Evolutionary conservation across 2,888 invertebrate genomes (phyloP).

Genomic region (Dendrolimus pini): DNA sequence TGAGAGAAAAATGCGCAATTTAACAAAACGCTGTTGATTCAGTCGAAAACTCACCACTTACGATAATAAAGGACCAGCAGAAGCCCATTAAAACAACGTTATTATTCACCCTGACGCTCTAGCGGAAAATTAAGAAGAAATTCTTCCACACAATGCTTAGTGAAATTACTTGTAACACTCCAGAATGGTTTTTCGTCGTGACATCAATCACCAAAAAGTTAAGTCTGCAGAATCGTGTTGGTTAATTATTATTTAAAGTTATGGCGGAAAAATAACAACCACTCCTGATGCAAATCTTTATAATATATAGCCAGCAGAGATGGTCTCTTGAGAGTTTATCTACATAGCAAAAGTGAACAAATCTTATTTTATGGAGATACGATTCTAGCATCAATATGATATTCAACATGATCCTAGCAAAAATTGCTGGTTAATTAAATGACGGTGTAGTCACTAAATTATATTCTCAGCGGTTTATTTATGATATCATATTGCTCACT

Average conservation of each 20-base stretch:
- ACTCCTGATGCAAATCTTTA: slow-evolving; percentile 12
- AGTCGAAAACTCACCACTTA: slow-evolving; percentile 28
- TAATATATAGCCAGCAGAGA: slow-evolving; percentile 18
- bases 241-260: slow-evolving; percentile 32
- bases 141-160: slow-evolving; percentile 42
- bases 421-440: too few species aligned
- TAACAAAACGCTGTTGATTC: slow-evolving; percentile 21
- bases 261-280: slow-evolving; percentile 22
- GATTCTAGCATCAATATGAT: too few species aligned
- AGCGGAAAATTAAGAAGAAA: slow-evolving; percentile 63
- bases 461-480: too few species aligned
- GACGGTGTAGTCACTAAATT: too few species aligned
- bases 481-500: too few species aligned
- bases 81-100: slow-evolving; percentile 47
- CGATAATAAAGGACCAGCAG: slow-evolving; percentile 44
- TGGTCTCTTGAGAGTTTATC: slow-evolving; percentile 3
- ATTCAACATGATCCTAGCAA: too few species aligned
- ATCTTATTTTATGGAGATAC: not conserved
- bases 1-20: slow-evolving; percentile 11
- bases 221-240: slow-evolving; percentile 18
- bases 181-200: slow-evolving; percentile 30
- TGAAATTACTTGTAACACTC: slow-evolving; percentile 40
- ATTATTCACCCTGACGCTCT: slow-evolving; percentile 48
- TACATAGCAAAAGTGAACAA: not conserved
- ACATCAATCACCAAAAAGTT: slow-evolving; percentile 36